A percentile compares a stretch with the other conserved stretches of the same genome.
phyloP scores from a whole-genome alignment of 2,888 invertebrate genomes.

The Lysandra bellargus region DNA sequence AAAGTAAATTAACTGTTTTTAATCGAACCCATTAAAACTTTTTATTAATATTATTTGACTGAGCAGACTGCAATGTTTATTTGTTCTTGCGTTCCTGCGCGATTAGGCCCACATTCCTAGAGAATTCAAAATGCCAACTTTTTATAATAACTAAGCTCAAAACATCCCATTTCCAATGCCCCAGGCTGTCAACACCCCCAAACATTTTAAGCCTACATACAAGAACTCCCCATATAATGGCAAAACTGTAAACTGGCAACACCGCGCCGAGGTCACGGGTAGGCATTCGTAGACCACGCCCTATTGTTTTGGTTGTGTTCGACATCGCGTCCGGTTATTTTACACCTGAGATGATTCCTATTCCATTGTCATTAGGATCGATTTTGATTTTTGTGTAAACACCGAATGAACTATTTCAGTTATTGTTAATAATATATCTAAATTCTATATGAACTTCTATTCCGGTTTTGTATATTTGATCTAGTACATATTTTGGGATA shows the following conservation, averaged over 20 bases:
- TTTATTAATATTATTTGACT: too few relatives aligned
- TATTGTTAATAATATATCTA: not conserved
- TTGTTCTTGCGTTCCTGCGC: too few relatives aligned
- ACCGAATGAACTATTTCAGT: not conserved
- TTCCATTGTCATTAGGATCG: not conserved
- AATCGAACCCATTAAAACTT: too few relatives aligned
- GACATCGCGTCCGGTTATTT: not conserved
- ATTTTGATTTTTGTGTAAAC: not conserved
- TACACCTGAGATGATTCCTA: not conserved
- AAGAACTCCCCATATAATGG: not conserved
- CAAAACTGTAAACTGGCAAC: not conserved
- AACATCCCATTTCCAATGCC: not conserved
- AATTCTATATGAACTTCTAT: not conserved
- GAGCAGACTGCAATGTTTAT: too few relatives aligned
- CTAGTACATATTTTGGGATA: too few relatives aligned
- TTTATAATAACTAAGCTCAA: too few relatives aligned
- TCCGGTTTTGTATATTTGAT: not conserved
- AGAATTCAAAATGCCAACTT: too few relatives aligned
- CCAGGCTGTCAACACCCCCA: not conserved
- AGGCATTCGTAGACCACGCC: constrained; percentile 15
- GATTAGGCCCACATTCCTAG: too few relatives aligned
- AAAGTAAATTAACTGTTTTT: too few relatives aligned
- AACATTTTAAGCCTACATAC: not conserved
- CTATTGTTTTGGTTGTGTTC: not conserved
- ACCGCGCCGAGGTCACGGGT: not conserved